phyloP scores from a whole-genome alignment of 1,140 invertebrate species.

The Portunus trituberculatus region DNA sequence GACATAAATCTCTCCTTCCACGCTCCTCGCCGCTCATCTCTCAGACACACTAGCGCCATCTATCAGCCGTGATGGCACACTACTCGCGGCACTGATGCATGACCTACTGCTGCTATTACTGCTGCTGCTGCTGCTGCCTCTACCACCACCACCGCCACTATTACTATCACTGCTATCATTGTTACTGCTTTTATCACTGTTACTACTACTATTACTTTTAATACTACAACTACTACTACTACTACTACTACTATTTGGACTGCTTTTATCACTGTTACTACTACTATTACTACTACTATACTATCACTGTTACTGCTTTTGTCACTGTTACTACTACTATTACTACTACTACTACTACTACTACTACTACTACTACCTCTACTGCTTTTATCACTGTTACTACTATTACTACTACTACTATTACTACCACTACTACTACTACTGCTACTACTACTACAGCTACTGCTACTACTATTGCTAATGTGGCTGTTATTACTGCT shows the following conservation, averaged over 20 bases:
- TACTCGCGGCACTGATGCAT: background rate
- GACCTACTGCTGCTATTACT: background rate
- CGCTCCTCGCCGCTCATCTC: background rate
- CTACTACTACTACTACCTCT: background rate
- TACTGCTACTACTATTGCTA: background rate
- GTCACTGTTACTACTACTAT: background rate
- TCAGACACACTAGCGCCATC: background rate
- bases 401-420: background rate
- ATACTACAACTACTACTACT: too few species aligned
- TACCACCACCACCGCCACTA: background rate
- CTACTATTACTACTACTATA: background rate
- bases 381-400: background rate
- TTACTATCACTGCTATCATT: background rate
- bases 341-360: background rate
- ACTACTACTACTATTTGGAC: too few species aligned
- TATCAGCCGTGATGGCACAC: constrained; percentile 1
- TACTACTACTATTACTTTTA: background rate
- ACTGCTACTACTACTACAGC: background rate
- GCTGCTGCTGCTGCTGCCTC: background rate
- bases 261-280: too few species aligned
- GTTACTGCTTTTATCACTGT: background rate
- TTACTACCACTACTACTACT: background rate
- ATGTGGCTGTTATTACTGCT: background rate
- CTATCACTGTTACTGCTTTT: background rate
- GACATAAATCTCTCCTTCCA: background rate